phyloP scores from a whole-genome alignment of 2,113 vertebrate species.

The Charadrius vociferus region DNA sequence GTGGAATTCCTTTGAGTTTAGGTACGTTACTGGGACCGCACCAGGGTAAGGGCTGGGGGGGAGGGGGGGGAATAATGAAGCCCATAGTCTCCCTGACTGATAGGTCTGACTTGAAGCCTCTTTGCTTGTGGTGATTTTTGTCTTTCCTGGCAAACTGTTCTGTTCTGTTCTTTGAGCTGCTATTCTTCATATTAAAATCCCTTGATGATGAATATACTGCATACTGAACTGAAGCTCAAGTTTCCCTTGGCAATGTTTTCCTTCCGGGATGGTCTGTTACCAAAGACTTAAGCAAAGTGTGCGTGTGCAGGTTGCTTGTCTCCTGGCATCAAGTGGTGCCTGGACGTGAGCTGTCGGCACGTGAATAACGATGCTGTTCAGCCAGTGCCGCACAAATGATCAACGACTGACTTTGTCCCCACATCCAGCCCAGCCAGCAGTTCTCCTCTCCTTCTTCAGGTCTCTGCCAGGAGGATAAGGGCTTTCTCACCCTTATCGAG shows the following conservation, averaged over 20 bases:
- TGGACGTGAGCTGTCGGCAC: neutral
- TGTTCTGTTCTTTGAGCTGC: constrained; percentile 9
- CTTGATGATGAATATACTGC: constrained; percentile 7
- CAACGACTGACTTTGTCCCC: neutral
- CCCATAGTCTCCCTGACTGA: neutral
- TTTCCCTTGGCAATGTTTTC: constrained; percentile 6
- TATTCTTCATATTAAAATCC: constrained; percentile 44
- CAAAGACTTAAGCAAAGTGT: neutral
- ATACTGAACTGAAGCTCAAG: constrained; percentile 27
- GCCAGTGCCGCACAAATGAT: neutral
- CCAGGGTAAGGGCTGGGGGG: neutral
- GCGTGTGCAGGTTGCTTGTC: neutral
- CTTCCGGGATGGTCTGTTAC: neutral
- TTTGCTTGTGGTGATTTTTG: constrained; percentile 20
- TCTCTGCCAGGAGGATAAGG: neutral
- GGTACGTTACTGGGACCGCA: neutral
- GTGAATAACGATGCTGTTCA: neutral
- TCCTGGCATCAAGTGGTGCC: neutral
- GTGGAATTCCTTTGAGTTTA: neutral
- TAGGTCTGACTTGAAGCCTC: neutral
- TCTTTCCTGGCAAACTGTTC: constrained; percentile 23
- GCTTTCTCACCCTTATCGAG: neutral
- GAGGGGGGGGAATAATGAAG: neutral
- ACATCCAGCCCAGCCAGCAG: neutral
- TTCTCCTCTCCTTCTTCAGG: fast-evolving